A percentile compares a stretch with the other conserved stretches of the same genome.
phyloP scores from a whole-genome alignment of 2,797 vertebrate species.

The Anas flavirostris region DNA sequence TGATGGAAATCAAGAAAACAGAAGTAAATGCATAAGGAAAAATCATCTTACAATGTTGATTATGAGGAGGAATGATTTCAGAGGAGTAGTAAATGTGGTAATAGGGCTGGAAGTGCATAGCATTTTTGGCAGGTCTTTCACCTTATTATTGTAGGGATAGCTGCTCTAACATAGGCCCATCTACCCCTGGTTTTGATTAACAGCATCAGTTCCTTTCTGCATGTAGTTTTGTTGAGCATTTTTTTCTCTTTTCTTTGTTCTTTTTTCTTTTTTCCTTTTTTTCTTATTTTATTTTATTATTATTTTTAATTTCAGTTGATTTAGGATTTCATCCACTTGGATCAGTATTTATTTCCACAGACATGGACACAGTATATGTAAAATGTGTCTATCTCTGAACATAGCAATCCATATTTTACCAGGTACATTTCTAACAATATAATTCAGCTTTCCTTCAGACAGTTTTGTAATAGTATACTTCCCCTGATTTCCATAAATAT shows the following conservation, averaged over 20 bases:
- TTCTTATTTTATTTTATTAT: too few species aligned
- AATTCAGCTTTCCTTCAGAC: neutral
- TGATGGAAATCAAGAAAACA: neutral
- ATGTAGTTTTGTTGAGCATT: neutral
- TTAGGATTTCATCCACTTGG: neutral
- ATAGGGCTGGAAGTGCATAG: neutral
- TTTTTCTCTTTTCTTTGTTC: too few species aligned
- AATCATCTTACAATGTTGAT: neutral
- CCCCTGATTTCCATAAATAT: neutral
- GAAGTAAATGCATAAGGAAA: neutral
- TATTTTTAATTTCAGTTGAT: neutral
- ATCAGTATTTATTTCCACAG: neutral
- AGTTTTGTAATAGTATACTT: neutral
- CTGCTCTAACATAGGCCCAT: neutral
- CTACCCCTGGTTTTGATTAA: neutral
- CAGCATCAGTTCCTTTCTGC: neutral
- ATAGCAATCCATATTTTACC: neutral
- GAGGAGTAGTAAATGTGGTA: neutral
- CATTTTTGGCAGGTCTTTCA: neutral
- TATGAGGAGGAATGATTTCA: neutral
- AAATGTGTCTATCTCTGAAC: neutral
- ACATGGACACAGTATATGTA: neutral
- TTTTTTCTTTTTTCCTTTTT: too few species aligned
- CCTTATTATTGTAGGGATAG: neutral
- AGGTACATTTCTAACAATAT: neutral